Percentiles rank a stretch among this genome's conserved stretches.
Evolutionary conservation across 2,888 invertebrate genomes (phyloP).

Genomic region (Caenorhabditis afra): DNA sequence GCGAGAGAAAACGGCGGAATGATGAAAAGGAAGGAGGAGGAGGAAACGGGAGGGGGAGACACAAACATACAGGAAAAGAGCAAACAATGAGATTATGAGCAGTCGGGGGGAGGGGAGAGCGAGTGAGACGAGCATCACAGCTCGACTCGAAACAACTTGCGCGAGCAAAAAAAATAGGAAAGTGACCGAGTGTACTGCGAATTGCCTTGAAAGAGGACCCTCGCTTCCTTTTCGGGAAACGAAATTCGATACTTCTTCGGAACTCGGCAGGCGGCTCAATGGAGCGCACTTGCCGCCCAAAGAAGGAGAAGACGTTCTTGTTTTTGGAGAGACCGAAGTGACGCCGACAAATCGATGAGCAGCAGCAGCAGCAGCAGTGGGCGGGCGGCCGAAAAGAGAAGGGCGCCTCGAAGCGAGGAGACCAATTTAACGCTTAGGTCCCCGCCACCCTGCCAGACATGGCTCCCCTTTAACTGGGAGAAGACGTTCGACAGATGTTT

Average conservation of each 20-base stretch:
- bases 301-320: conserved; percentile 1
- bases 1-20: conserved; percentile 14
- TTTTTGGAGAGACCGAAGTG: not conserved
- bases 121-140: conserved; percentile 18
- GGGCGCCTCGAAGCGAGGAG: too few species aligned
- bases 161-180: not conserved
- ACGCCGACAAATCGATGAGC: conserved; percentile 35
- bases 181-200: too few species aligned
- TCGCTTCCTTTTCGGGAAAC: too few species aligned
- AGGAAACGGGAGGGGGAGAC: conserved; percentile 21
- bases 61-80: conserved; percentile 34
- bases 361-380: too few species aligned
- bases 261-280: not conserved
- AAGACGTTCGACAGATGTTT: too few species aligned
- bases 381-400: conserved; percentile 1
- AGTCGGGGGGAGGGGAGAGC: too few species aligned
- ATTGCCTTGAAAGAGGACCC: too few species aligned
- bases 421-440: too few species aligned
- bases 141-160: not conserved
- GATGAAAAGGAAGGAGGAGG: conserved; percentile 18
- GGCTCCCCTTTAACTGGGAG: too few species aligned
- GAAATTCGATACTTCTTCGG: not conserved
- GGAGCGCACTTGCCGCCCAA: not conserved
- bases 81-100: conserved; percentile 47
- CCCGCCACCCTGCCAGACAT: too few species aligned